These are phyloP conservation scores for Teleopsis dalmanni DNA, from an alignment of 1,140 invertebrate genomes.

Conservation along the genomic window DNA sequence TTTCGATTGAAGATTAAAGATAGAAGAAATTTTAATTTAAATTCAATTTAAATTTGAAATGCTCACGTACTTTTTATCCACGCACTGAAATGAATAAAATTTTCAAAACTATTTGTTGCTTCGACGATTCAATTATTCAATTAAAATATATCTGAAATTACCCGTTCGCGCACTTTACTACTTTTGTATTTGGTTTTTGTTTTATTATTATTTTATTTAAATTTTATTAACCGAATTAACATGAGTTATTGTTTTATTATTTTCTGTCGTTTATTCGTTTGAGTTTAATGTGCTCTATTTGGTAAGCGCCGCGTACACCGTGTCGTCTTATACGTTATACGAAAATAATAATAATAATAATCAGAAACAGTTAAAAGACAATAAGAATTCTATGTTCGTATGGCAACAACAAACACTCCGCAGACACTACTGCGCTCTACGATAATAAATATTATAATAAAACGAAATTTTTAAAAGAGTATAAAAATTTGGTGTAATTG, in stretches of 20 bases:
- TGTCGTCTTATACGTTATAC: conserved; percentile 3
- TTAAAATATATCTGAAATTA: too few species aligned
- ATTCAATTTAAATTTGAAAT: neutral
- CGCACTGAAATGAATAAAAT: too few species aligned
- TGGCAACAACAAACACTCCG: conserved; percentile 21
- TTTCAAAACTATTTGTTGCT: too few species aligned
- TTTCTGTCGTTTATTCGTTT: too few species aligned
- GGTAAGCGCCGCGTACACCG: conserved; percentile 1
- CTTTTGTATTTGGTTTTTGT: conserved; percentile 9
- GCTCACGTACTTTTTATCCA: too few species aligned
- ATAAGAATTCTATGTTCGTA: conserved; percentile 23
- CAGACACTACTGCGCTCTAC: conserved; percentile 44
- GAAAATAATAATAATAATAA: conserved; percentile 16
- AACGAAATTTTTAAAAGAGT: conserved; percentile 46
- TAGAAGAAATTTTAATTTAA: neutral
- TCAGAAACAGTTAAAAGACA: conserved; percentile 38
- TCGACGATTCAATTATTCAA: too few species aligned
- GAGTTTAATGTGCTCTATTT: conserved; percentile 1
- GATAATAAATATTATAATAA: conserved; percentile 46
- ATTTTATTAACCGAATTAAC: neutral
- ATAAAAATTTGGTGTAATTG: conserved; percentile 45
- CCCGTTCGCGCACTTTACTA: too few species aligned
- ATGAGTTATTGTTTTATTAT: neutral
- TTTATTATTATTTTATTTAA: conserved; percentile 5
- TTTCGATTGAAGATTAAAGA: neutral